Base-by-base conservation (phyloP, 2,113 vertebrate species). In the Piliocolobus tephrosceles region DNA sequence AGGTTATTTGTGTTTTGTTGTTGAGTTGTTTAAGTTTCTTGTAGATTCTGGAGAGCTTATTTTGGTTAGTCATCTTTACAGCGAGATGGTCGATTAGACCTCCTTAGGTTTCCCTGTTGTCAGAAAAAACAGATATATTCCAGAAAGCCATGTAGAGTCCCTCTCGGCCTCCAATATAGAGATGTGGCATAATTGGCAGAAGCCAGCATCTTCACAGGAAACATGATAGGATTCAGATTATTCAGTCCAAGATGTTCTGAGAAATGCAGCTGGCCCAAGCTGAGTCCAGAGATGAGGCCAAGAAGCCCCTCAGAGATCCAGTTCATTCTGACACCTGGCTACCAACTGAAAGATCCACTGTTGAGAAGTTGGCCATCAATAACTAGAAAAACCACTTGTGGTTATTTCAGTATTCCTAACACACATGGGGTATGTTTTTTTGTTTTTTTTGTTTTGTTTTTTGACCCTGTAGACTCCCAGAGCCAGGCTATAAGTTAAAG, bases 371-470 rank as follows among this genome's bases (percentile, higher is more conserved):
- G 52, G 1, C 32, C 20, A 8, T 13, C 75, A 93, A 43, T 43
- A 68, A 55, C 45, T 7, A 12, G 23, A 89, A 2, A 0, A 38
- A 20, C 6, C 9, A 45, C 4, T 4, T 2, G 45, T 5, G 12
- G 35, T 57, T 47, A 61, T 38, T 80, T 47, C 12, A 20, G 18
- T 55, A 50, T 61, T 75, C 45, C 35, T 50, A 6, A 94, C 73
- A 66, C 4, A 50, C 7, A 18, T 8, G 22, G 4, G 27, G 2
- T n/a, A n/a, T n/a, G n/a, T 47, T 14, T 14, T 64, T 61, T 64
- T 30, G 25, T 64, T 61, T 61, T 61, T 12, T 64, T 64, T 25
- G 57, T 58, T 58, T 64, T 64, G 61, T 14, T 64, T 50, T 32
- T 4, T 20, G 35, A 38, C 18, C 40, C 38, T 30, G 2, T 0